A percentile compares a stretch with the other conserved stretches of the same genome.
These are phyloP conservation scores for Campylomormyrus numenius DNA, from an alignment of 2,113 vertebrate species.

Conservation along the genomic window DNA sequence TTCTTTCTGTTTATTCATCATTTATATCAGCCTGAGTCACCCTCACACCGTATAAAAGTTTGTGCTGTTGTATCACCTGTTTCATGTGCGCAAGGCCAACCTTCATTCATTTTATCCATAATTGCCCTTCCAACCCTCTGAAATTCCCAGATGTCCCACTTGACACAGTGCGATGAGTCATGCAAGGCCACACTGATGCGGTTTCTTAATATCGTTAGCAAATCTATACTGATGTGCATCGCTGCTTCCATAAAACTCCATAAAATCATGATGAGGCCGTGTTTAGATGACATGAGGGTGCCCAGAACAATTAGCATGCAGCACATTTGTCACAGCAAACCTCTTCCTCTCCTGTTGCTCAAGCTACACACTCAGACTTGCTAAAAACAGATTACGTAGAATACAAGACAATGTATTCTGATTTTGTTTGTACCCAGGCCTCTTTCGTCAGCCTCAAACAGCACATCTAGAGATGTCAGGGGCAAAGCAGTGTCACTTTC, in stretches of 20 bases:
- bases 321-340: slow-evolving; percentile 41
- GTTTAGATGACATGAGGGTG: slow-evolving; percentile 8
- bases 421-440: background rate
- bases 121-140: background rate
- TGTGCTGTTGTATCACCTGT: background rate
- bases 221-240: background rate
- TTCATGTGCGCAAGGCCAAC: background rate
- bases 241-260: background rate
- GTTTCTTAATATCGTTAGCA: background rate
- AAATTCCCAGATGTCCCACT: background rate
- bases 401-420: background rate
- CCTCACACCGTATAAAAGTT: background rate
- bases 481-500: background rate
- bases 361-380: background rate
- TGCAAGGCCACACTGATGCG: background rate
- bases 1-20: background rate
- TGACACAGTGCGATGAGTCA: background rate
- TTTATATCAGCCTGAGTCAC: background rate
- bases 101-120: background rate
- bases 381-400: background rate
- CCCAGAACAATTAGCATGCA: slow-evolving; percentile 9
- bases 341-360: slow-evolving; percentile 38
- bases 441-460: background rate
- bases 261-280: background rate
- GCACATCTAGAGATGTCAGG: background rate